Evolutionary conservation across 2,888 invertebrate genomes (phyloP).

Genomic region (Pyrrhia umbra): DNA sequence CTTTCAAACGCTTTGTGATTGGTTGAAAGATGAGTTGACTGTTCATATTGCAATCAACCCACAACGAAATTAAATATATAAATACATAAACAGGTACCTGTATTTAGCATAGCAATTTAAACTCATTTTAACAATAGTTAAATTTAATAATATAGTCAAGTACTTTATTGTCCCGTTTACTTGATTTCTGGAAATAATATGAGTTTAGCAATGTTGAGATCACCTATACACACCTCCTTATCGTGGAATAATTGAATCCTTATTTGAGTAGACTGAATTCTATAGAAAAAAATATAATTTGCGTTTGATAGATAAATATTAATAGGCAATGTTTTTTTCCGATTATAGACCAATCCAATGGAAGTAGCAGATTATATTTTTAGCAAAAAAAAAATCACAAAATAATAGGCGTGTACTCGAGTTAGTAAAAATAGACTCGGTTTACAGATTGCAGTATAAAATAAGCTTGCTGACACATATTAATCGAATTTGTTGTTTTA

Average conservation of each 20-base stretch:
- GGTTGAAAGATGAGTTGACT: no score
- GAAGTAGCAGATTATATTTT: neutral
- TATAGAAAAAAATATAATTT: slow-evolving; percentile 3
- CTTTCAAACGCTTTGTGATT: no score
- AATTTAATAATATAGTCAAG: neutral
- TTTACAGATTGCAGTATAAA: slow-evolving; percentile 17
- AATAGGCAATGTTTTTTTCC: slow-evolving; percentile 15
- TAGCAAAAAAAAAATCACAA: neutral
- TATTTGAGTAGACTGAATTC: slow-evolving; percentile 23
- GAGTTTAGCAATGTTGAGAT: slow-evolving; percentile 1
- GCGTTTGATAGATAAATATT: slow-evolving; percentile 21
- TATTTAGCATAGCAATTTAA: neutral
- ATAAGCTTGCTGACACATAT: neutral
- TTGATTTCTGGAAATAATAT: neutral
- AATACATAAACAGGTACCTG: no score
- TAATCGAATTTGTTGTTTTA: neutral
- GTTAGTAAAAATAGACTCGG: neutral
- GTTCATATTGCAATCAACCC: no score
- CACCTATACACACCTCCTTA: neutral
- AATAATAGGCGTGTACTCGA: slow-evolving; percentile 1
- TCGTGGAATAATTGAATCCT: neutral
- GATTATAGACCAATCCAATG: slow-evolving; percentile 16
- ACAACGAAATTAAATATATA: neutral
- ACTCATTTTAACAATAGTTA: neutral
- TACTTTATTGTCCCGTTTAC: neutral